Evolutionary conservation across 2,797 vertebrate species (phyloP).

Genomic region (Vipera latastei): DNA sequence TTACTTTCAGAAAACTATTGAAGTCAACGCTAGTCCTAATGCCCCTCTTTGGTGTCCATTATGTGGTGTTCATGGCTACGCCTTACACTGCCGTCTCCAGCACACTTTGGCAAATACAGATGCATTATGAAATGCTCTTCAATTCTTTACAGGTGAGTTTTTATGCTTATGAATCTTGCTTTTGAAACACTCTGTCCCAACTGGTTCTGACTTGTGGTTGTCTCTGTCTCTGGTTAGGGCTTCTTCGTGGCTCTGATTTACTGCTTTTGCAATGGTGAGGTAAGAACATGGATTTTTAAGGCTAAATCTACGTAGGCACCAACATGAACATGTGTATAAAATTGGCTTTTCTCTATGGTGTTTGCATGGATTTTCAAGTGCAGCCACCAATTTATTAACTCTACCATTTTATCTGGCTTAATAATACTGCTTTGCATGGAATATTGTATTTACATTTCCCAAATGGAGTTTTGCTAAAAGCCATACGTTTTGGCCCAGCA

Average conservation of each 20-base stretch:
- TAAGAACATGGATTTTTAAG: constrained; percentile 62
- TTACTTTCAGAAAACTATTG: constrained; percentile 84
- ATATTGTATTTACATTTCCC: background rate
- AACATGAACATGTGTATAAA: background rate
- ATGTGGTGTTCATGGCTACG: constrained; percentile 94
- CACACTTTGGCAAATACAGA: constrained; percentile 94
- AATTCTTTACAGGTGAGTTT: constrained; percentile 91
- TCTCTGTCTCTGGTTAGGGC: constrained; percentile 76
- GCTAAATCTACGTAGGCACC: background rate
- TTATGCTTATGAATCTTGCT: fast-evolving
- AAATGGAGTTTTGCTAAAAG: background rate
- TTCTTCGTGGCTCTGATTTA: constrained; percentile 98
- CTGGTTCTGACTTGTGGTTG: background rate
- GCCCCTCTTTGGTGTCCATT: constrained; percentile 96
- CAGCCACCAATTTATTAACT: background rate
- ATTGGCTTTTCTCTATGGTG: background rate
- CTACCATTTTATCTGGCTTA: background rate
- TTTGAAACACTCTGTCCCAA: background rate
- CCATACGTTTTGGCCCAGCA: background rate
- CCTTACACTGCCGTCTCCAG: constrained; percentile 94
- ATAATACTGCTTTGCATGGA: background rate
- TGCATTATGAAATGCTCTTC: constrained; percentile 99
- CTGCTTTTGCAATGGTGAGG: constrained; percentile 99
- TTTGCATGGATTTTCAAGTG: background rate
- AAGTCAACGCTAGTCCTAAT: constrained; percentile 95